A percentile compares a stretch with the other conserved stretches of the same genome.
Conservation (phyloP, 1,140 invertebrate genomes). For the Panagrolaimus sp. region DNA sequence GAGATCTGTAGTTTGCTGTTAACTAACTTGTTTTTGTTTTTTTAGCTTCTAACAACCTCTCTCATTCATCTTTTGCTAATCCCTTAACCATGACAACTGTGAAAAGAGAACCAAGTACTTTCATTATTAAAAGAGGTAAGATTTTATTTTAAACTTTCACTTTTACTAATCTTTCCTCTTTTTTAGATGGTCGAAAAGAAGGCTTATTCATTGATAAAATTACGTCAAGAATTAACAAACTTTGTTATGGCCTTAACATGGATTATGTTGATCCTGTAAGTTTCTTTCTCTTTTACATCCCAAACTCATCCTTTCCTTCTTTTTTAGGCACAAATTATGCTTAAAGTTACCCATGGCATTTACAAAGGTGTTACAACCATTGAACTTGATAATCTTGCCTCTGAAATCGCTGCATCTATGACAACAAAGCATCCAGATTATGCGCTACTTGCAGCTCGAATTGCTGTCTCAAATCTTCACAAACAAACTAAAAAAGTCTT, state of each 20-base stretch:
- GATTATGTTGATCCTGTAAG: constrained; percentile 88
- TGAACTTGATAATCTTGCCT: constrained; percentile 91
- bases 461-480: constrained; percentile 92
- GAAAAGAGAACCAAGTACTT: not conserved
- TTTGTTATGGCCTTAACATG: constrained; percentile 90
- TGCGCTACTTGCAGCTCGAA: constrained; percentile 84
- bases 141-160: not conserved
- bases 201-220: constrained; percentile 95
- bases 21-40: too few relatives aligned
- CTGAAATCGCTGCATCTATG: constrained; percentile 90
- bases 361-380: constrained; percentile 92
- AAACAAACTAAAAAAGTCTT: constrained; percentile 69
- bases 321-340: constrained; percentile 57
- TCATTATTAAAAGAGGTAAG: constrained; percentile 2
- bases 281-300: not conserved
- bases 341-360: constrained; percentile 77
- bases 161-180: not conserved
- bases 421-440: constrained; percentile 95
- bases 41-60: too few relatives aligned
- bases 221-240: constrained; percentile 83
- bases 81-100: not conserved
- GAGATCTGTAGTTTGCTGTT: too few relatives aligned
- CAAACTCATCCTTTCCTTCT: not conserved
- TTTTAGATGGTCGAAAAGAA: constrained; percentile 76
- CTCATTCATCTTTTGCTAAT: not conserved